phyloP scores from a whole-genome alignment of 2,888 invertebrate genomes.

The Nasonovia ribisnigri region DNA sequence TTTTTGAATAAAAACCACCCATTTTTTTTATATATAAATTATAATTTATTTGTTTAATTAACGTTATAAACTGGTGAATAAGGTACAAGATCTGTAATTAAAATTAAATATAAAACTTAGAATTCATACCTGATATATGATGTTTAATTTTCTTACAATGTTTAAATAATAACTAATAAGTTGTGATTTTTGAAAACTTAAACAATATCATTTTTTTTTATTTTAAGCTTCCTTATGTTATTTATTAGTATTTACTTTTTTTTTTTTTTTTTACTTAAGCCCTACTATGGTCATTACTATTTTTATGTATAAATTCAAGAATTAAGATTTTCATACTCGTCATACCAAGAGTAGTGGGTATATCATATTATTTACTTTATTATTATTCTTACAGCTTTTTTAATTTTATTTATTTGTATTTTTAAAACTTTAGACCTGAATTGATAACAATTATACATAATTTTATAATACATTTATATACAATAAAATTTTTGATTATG shows the following conservation, averaged over 20 bases:
- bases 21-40: constrained; percentile 6
- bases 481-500: not conserved
- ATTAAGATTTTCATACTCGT: constrained; percentile 29
- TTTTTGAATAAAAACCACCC: constrained; percentile 1
- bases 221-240: constrained; percentile 16
- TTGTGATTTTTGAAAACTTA: constrained; percentile 3
- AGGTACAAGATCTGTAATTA: too few species aligned
- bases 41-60: constrained; percentile 19
- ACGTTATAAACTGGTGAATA: constrained; percentile 3
- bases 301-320: constrained; percentile 20
- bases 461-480: not conserved
- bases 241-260: too few species aligned
- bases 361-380: constrained; percentile 20
- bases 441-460: not conserved
- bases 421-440: not conserved
- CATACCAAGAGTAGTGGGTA: constrained; percentile 51
- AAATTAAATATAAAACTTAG: not conserved
- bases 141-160: not conserved
- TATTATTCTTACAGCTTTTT: not conserved
- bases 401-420: not conserved
- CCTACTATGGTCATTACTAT: too few species aligned
- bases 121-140: not conserved
- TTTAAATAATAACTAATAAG: not conserved
- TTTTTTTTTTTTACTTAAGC: not conserved
- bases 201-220: too few species aligned